Percentiles rank a stretch among this genome's conserved stretches.
phyloP scores from a whole-genome alignment of 2,888 invertebrate species.

The Eristalis tenax region DNA sequence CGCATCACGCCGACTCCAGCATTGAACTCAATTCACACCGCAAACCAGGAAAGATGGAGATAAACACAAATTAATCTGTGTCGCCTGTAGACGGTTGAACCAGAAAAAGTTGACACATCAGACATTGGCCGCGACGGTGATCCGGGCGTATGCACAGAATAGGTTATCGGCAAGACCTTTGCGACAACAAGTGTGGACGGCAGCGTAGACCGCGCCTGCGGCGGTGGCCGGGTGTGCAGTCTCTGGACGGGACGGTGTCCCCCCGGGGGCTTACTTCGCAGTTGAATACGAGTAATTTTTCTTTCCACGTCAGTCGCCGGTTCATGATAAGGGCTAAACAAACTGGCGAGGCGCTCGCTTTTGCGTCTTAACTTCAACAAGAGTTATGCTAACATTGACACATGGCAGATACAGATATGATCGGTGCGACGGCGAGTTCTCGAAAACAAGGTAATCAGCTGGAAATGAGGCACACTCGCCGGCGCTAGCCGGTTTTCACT shows the following conservation, averaged over 20 bases:
- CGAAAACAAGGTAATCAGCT: constrained; percentile 5
- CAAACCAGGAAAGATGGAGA: not conserved
- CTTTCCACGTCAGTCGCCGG: not conserved
- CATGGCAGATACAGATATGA: constrained; percentile 19
- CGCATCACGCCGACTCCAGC: not conserved
- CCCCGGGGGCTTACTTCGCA: constrained; percentile 19
- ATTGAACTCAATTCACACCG: constrained; percentile 7
- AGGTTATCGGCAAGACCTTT: constrained; percentile 44
- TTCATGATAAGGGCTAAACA: constrained; percentile 24
- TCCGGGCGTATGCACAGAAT: constrained; percentile 8
- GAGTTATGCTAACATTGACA: constrained; percentile 10
- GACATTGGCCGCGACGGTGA: not conserved
- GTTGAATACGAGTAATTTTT: constrained; percentile 19
- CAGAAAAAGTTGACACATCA: constrained; percentile 4
- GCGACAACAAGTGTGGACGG: not conserved
- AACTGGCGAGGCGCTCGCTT: constrained; percentile 7
- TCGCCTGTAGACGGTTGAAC: constrained; percentile 12
- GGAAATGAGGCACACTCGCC: not conserved
- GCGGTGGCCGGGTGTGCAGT: not conserved
- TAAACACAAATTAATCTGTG: constrained; percentile 13
- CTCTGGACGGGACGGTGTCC: not conserved
- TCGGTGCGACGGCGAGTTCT: not conserved
- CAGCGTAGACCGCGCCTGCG: not conserved
- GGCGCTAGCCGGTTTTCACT: not conserved
- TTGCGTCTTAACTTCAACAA: constrained; percentile 34